Evolutionary conservation across 2,113 vertebrate genomes (phyloP), one percentile per base, ranked within the genome.

Genomic region (Melanerpes aurifrons): DNA sequence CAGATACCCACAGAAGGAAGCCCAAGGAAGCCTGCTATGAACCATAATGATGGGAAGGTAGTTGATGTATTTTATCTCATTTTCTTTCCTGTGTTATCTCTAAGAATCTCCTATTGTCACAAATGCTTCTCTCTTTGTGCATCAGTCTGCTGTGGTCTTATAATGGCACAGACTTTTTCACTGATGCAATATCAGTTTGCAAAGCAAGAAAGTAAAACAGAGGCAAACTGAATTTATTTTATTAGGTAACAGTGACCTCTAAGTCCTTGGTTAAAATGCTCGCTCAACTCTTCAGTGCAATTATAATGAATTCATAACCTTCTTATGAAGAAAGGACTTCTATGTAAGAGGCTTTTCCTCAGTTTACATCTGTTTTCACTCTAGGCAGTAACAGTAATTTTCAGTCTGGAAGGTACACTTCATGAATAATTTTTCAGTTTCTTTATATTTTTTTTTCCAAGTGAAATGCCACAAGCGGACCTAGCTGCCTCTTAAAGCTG

Each of bases 241-340:
- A 73, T 62, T 87, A 48, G 15, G 9, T 70, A 59, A 68, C 32
- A 17, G 7, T 74, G 75, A 87, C 53, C 47, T 87, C 31, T 32
- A 93, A 83, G 32, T 63, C 76, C 47, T 57, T 83, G 35, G 43
- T 75, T 90, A 62, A 75, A 95, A 93, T 40, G 17, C 76, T 86
- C 88, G 22, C 58, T 64, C 31, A 77, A 43, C 48, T 16, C n/a
- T 91, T 73, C 2, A 6, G 25, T 78, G 16, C 45, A 62, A 54
- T 74, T 83, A 22, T 0, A 76, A 14, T 26, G 7, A 40, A 21
- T 13, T 77, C 69, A 77, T 47, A 71, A 43, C 31, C 62, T 62
- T 73, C 48, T 59, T 68, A 63, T 53, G 86, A 80, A 68, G 2
- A 3, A 76, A 82, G 26, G 9, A 64, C 15, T 90, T 20, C 48